phyloP scores from a whole-genome alignment of 2,888 invertebrate species.

The Seira sanloemensis region DNA sequence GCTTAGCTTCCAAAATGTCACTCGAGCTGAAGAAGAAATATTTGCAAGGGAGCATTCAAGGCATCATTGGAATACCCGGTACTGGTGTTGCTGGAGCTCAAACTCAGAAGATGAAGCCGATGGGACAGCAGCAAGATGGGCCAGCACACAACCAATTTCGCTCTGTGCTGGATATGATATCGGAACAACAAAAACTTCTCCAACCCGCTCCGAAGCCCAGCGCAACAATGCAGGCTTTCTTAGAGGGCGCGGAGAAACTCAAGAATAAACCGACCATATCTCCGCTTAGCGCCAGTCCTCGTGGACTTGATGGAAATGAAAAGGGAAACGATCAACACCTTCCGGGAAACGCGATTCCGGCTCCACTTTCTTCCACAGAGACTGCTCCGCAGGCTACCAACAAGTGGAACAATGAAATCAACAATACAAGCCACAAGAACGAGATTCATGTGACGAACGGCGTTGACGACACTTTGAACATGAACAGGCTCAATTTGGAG shows the following conservation, averaged over 20 bases:
- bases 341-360: neutral
- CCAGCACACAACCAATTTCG: slow-evolving; percentile 90
- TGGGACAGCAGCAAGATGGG: slow-evolving; percentile 83
- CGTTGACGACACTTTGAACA: slow-evolving; percentile 49
- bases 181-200: slow-evolving; percentile 90
- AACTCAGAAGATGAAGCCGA: slow-evolving; percentile 77
- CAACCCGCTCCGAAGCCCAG: slow-evolving; percentile 85
- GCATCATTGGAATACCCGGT: slow-evolving; percentile 77
- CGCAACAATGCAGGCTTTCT: slow-evolving; percentile 83
- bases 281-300: slow-evolving; percentile 24
- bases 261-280: slow-evolving; percentile 60
- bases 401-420: slow-evolving; percentile 33
- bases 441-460: neutral
- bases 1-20: slow-evolving; percentile 90
- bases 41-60: slow-evolving; percentile 83
- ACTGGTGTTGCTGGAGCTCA: slow-evolving; percentile 79
- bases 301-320: neutral
- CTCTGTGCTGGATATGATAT: slow-evolving; percentile 89
- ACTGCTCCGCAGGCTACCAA: neutral
- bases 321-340: slow-evolving; percentile 9
- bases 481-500: slow-evolving; percentile 71
- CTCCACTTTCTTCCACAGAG: neutral
- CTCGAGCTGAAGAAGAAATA: slow-evolving; percentile 91
- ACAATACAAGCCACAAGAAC: neutral
- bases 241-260: slow-evolving; percentile 76